Conservation (phyloP, 2,113 vertebrate species). For the Myotis yumanensis region DNA sequence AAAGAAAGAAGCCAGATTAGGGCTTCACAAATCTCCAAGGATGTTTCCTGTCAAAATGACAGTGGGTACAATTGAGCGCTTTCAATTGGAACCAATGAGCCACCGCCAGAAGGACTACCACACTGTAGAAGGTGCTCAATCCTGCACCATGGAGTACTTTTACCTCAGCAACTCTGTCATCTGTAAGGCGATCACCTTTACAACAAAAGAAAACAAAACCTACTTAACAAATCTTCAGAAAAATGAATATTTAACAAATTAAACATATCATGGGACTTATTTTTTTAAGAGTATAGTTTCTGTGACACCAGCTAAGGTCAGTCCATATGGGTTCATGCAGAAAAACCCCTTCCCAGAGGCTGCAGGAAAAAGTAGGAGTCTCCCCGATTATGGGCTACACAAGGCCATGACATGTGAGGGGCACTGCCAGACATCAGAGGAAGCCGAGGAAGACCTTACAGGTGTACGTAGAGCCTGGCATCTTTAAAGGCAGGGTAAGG, state of each 20-base stretch:
- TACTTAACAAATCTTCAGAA: background rate
- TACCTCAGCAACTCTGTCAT: background rate
- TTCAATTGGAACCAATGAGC: background rate
- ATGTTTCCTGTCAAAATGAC: background rate
- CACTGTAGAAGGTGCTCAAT: background rate
- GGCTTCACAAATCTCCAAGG: background rate
- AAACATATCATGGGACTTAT: background rate
- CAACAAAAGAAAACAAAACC: background rate
- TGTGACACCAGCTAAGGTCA: slow-evolving; percentile 37
- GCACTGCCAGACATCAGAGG: background rate
- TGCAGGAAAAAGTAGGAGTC: background rate
- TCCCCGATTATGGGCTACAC: background rate
- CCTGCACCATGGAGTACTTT: background rate
- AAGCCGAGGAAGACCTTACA: background rate
- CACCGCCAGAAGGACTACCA: background rate
- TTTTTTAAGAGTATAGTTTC: background rate
- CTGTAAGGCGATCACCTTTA: background rate
- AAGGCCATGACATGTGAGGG: background rate
- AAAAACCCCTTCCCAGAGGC: background rate
- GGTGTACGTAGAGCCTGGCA: background rate
- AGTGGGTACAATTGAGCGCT: background rate
- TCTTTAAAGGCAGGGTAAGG: background rate
- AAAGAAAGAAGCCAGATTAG: background rate
- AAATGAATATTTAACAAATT: background rate
- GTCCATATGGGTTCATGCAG: background rate